A percentile compares a stretch with the other conserved stretches of the same genome.
phyloP scores from a whole-genome alignment of 2,888 invertebrate genomes.

The Monoplex corrugatus region DNA sequence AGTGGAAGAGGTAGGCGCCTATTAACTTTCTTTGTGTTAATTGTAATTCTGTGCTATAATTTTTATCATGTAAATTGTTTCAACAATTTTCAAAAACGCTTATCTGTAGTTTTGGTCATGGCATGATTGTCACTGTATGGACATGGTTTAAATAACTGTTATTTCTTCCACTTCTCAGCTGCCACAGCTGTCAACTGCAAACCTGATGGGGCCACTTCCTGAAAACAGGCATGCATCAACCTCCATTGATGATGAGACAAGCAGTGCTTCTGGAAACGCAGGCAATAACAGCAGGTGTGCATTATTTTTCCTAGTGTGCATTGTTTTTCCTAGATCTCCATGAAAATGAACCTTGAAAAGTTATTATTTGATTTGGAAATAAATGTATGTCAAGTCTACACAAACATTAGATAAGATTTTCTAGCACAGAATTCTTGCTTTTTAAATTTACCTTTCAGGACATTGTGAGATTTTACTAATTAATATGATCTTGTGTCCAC shows the following conservation, averaged over 20 bases:
- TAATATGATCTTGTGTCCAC: not conserved
- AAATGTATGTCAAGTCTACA: not conserved
- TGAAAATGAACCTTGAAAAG: too few species aligned
- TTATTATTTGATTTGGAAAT: not conserved
- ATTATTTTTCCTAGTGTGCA: too few species aligned
- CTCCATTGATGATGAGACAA: not conserved
- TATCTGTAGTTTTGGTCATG: not conserved
- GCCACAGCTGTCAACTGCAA: not conserved
- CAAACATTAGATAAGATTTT: not conserved
- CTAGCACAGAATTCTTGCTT: not conserved
- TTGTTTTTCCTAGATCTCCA: too few species aligned
- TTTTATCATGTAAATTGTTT: not conserved
- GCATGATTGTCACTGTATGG: not conserved
- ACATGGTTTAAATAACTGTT: not conserved
- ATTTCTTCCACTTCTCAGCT: conserved; percentile 1
- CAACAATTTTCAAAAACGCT: not conserved
- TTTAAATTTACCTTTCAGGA: conserved; percentile 1
- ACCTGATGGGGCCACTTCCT: too few species aligned
- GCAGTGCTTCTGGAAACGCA: too few species aligned
- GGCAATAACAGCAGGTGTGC: too few species aligned
- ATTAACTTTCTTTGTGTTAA: not conserved
- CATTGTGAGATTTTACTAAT: too few species aligned
- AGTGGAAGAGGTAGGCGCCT: not conserved
- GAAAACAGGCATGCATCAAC: not conserved
- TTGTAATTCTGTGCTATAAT: not conserved